phyloP scores from a whole-genome alignment of 2,888 invertebrate species.

The Limnephilus rhombicus region DNA sequence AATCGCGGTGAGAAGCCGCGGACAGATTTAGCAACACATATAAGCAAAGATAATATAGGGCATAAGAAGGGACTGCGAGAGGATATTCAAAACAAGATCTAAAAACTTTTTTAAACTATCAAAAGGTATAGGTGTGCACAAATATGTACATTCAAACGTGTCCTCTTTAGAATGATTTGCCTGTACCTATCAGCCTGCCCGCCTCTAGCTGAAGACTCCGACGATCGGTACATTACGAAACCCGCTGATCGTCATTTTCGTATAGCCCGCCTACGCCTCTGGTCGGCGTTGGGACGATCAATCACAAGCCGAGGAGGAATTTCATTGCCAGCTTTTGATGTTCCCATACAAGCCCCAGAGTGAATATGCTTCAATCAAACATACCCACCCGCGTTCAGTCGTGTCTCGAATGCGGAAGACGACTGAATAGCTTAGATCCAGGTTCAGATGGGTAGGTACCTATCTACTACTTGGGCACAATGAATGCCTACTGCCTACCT shows the following conservation, averaged over 20 bases:
- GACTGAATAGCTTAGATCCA: neutral
- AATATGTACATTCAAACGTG: too few species aligned
- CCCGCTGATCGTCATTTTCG: conserved; percentile 5
- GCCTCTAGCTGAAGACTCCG: conserved; percentile 9
- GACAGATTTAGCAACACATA: too few species aligned
- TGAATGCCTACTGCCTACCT: neutral
- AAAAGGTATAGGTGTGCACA: too few species aligned
- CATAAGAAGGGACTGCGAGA: too few species aligned
- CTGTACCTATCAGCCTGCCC: neutral
- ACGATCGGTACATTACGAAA: conserved; percentile 27
- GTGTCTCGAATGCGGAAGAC: neutral
- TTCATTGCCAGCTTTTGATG: conserved; percentile 8
- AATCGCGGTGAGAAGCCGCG: too few species aligned
- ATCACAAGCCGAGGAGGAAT: conserved; percentile 20
- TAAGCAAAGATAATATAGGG: too few species aligned
- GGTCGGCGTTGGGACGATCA: conserved; percentile 29
- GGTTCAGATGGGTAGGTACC: neutral
- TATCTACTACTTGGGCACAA: neutral
- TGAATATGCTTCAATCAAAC: conserved; percentile 29
- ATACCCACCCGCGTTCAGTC: neutral
- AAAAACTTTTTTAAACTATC: too few species aligned
- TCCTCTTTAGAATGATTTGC: too few species aligned
- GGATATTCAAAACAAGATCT: too few species aligned
- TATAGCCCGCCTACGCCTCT: conserved; percentile 19
- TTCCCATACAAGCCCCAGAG: conserved; percentile 11